Conservation (phyloP, 2,113 vertebrate species). For the Daphoenositta chrysoptera region DNA sequence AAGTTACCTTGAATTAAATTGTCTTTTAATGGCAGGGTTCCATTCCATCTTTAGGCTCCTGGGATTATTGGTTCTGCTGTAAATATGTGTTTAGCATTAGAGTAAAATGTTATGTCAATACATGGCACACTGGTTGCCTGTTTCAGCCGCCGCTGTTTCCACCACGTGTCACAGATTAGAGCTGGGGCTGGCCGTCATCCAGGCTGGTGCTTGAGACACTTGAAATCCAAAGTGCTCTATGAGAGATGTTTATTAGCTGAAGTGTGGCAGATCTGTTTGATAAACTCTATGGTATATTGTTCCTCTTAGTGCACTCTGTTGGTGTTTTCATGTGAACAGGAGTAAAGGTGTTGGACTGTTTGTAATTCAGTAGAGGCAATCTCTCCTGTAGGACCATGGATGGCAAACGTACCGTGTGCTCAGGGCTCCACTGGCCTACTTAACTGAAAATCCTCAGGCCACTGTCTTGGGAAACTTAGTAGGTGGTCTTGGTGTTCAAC, state of each 20-base stretch:
- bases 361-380: not conserved
- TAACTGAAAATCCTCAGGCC: not conserved
- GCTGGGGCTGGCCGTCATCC: not conserved
- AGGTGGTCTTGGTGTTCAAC: not conserved
- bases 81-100: not conserved
- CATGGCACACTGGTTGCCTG: not conserved
- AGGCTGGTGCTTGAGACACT: not conserved
- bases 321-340: not conserved
- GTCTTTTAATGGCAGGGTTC: constrained; percentile 9
- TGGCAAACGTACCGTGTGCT: not conserved
- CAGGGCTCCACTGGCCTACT: not conserved
- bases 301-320: not conserved
- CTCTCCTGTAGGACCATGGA: not conserved
- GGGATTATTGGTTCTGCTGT: not conserved
- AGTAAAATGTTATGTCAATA: constrained; percentile 3
- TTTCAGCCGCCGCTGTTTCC: not conserved
- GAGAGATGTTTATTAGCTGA: not conserved
- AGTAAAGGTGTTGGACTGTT: not conserved
- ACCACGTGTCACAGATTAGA: not conserved
- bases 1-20: not conserved
- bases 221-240: not conserved
- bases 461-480: not conserved
- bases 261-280: not conserved
- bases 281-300: not conserved
- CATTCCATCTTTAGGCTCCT: not conserved